Evolutionary conservation across 2,113 vertebrate genomes (phyloP).

Genomic region (Myotis lucifugus): DNA sequence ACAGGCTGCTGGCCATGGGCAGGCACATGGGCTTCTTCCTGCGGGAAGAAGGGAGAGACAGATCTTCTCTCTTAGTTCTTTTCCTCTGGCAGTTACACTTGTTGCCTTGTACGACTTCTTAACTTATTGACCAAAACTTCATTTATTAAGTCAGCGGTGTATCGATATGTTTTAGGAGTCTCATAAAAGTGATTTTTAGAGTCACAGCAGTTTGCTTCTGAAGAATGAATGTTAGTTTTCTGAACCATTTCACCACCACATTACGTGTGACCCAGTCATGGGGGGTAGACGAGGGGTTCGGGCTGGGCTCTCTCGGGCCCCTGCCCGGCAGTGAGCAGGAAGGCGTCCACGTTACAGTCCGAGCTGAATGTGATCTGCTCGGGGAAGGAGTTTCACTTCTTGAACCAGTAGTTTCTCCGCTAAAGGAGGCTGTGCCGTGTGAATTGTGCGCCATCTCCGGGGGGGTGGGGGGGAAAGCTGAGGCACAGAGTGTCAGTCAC

Average conservation of each 20-base stretch:
- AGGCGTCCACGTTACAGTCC: background rate
- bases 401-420: background rate
- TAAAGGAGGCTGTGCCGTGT: background rate
- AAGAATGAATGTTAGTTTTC: background rate
- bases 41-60: background rate
- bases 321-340: fast-evolving
- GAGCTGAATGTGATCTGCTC: background rate
- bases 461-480: background rate
- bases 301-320: fast-evolving
- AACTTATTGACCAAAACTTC: background rate
- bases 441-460: fast-evolving
- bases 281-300: fast-evolving
- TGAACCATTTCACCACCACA: background rate
- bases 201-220: background rate
- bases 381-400: background rate
- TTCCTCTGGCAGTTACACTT: fast-evolving
- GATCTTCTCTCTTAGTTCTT: fast-evolving
- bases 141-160: background rate
- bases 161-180: background rate
- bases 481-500: background rate
- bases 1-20: fast-evolving
- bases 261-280: fast-evolving
- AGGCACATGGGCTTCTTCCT: fast-evolving
- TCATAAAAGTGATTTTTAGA: background rate
- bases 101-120: background rate